phyloP scores from a whole-genome alignment of 1,140 invertebrate species.

The Steinernema feltiae region DNA sequence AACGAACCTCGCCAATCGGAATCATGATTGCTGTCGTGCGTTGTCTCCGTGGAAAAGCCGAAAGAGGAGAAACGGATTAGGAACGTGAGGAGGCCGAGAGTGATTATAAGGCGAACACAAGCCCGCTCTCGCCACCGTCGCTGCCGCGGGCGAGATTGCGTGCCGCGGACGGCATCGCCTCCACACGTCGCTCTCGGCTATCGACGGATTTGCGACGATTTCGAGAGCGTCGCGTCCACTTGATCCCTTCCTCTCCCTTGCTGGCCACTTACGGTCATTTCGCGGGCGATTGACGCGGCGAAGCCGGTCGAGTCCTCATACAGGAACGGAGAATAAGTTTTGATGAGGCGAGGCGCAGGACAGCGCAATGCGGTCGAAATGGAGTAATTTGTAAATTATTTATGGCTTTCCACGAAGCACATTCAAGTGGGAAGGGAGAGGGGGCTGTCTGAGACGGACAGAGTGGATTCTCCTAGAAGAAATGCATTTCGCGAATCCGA shows the following conservation, averaged over 20 bases:
- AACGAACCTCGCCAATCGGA: conserved; percentile 7
- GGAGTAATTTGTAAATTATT: conserved; percentile 1
- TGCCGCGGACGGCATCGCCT: not conserved
- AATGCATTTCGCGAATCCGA: not conserved
- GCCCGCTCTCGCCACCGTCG: not conserved
- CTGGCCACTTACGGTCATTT: not conserved
- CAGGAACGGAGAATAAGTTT: too few relatives aligned
- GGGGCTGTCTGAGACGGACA: not conserved
- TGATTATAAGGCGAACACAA: not conserved
- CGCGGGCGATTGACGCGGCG: not conserved
- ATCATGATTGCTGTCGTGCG: not conserved
- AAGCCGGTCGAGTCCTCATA: too few relatives aligned
- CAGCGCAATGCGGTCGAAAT: not conserved
- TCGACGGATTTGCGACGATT: conserved; percentile 1
- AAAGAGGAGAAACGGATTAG: not conserved
- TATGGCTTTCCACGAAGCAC: conserved; percentile 10
- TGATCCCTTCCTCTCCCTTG: not conserved
- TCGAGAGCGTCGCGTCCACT: not conserved
- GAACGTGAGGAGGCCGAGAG: not conserved
- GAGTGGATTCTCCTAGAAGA: not conserved
- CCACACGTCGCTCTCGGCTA: not conserved
- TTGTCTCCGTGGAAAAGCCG: not conserved
- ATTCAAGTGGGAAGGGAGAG: not conserved
- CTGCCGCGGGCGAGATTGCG: not conserved
- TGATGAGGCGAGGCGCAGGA: too few relatives aligned